Evolutionary conservation across 2,113 vertebrate species (phyloP).

Genomic region (Suncus etruscus): DNA sequence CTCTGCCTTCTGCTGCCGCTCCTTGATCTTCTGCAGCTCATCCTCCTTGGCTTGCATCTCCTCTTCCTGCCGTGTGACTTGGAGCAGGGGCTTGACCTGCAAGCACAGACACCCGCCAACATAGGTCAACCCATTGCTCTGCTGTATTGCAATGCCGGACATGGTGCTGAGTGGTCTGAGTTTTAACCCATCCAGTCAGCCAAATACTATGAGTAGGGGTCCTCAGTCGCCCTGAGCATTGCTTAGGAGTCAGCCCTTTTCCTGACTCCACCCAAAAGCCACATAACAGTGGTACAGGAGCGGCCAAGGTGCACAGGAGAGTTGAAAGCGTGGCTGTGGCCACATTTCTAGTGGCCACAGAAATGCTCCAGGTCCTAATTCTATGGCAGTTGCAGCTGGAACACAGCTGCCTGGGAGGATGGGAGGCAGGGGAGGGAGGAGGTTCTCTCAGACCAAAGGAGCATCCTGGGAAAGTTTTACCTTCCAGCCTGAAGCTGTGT

Average conservation of each 20-base stretch:
- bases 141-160: background rate
- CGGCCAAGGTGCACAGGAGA: too few species aligned
- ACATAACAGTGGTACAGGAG: too few species aligned
- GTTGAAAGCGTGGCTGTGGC: too few species aligned
- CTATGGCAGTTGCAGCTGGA: background rate
- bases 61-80: constrained; percentile 97
- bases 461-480: rapidly evolving
- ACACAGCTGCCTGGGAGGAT: rapidly evolving
- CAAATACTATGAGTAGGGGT: too few species aligned
- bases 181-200: too few species aligned
- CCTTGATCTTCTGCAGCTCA: constrained; percentile 92
- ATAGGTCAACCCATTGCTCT: background rate
- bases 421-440: too few species aligned
- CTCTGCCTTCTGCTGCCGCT: constrained; percentile 91
- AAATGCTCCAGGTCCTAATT: background rate
- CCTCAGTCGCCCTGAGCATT: too few species aligned
- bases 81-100: constrained; percentile 97
- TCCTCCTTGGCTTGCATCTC: constrained; percentile 98
- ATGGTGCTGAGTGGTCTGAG: rapidly evolving
- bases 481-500: background rate
- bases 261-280: too few species aligned
- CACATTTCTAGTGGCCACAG: too few species aligned
- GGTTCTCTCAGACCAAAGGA: background rate
- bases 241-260: too few species aligned
- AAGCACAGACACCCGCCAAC: background rate